Base-by-base conservation (phyloP, 2,888 invertebrate genomes). In the Ethmia dodecea region DNA sequence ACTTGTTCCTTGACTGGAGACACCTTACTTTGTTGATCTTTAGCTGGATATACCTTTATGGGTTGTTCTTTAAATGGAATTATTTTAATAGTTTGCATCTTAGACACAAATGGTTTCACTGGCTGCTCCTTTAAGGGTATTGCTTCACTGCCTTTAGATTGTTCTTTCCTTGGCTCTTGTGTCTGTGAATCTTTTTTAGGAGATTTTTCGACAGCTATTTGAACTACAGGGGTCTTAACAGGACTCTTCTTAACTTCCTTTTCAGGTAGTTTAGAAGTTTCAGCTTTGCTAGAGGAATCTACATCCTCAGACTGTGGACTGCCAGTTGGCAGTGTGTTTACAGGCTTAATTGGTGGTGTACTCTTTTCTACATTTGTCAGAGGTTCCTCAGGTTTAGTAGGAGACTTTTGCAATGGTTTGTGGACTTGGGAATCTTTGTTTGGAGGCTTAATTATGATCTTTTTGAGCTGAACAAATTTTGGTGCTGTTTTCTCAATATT, bases 271-370 rank as follows among this genome's bases (percentile, higher is more conserved):
- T 36, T 40, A 18, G 24, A 30, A 5, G 38, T 18, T 35, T 45
- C 57, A 46, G 20, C 18, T 55, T 59, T 31, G 48, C 49, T 31
- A 60, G 56, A 14, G 60, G 60, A 13, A 45, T 68, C 68, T 20
- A 55, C 63, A 41, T 53, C 55, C 22, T 54, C 42, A 25, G 49
- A 43, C 18, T 49, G 35, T 31, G 35, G 31, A 38, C 29, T 13
- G 34, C 47, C 36, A 33, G 48, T 24, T 27, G 1, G 22, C 9
- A n/a, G 9, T n/a, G 8, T 22, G 9, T 42, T 18, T 32, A 33
- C 39, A 28, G 36, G 28, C 26, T 45, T 43, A 26, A 28, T 40
- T 42, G 31, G 18, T 20, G 33, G 30, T 15, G 29, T 24, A 11
- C 43, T 40, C 27, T 42, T 45, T 9, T 15, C 6, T 13, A 24